Percentiles rank a stretch among this genome's conserved stretches.
Conservation (phyloP, 1,140 invertebrate species). For the Hyposmocoma kahamanoa region DNA sequence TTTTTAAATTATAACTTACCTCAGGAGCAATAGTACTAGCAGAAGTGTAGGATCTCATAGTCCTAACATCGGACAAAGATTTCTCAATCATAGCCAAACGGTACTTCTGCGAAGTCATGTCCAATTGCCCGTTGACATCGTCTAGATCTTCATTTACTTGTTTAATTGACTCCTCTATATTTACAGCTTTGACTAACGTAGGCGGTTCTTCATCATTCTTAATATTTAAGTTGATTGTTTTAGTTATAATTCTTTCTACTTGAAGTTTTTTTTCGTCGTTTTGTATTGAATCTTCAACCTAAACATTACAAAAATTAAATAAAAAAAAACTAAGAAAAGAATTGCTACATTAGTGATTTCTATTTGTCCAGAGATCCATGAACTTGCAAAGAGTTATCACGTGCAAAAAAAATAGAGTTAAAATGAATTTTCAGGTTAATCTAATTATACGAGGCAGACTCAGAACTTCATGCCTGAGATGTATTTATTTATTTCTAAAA, state of each 20-base stretch:
- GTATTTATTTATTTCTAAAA: too few relatives aligned
- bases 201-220: constrained; percentile 28
- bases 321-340: too few relatives aligned
- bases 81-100: constrained; percentile 75
- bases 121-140: constrained; percentile 41
- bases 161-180: constrained; percentile 4
- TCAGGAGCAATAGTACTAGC: constrained; percentile 91
- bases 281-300: constrained; percentile 62
- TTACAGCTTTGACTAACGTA: constrained; percentile 20
- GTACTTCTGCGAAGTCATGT: constrained; percentile 74
- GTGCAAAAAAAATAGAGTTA: too few relatives aligned
- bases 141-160: constrained; percentile 17
- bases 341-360: too few relatives aligned
- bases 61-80: constrained; percentile 73
- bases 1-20: too few relatives aligned
- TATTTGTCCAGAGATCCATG: too few relatives aligned
- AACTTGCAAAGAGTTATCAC: too few relatives aligned
- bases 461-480: too few relatives aligned
- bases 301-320: too few relatives aligned
- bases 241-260: constrained; percentile 19
- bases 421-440: too few relatives aligned
- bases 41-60: constrained; percentile 76
- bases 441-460: too few relatives aligned
- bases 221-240: constrained; percentile 16
- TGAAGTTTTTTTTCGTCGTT: constrained; percentile 39